Conservation (phyloP, 2,113 vertebrate species). For the Cheirogaleus medius region DNA sequence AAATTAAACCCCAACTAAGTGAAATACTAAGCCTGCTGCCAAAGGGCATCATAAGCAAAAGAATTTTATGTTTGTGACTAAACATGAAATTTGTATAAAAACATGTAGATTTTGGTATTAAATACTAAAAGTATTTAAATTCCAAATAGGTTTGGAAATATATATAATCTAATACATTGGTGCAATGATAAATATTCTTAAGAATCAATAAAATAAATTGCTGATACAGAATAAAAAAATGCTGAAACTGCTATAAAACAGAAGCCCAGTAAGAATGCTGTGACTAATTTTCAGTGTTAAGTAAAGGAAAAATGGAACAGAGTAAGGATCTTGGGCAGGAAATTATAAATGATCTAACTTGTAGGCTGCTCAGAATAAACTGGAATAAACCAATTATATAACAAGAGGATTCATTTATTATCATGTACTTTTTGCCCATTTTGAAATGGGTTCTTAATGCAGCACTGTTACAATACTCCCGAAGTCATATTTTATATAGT, state of each 20-base stretch:
- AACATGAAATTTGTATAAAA: neutral
- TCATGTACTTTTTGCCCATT: neutral
- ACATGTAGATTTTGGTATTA: neutral
- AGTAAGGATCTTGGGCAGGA: neutral
- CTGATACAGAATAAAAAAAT: neutral
- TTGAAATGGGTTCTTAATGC: neutral
- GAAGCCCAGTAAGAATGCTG: neutral
- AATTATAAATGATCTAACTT: neutral
- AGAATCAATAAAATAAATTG: neutral
- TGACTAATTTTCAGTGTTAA: neutral
- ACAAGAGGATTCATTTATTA: neutral
- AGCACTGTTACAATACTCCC: neutral
- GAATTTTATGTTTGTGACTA: constrained; percentile 10
- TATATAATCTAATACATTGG: neutral
- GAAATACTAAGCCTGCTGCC: neutral
- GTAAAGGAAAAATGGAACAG: neutral
- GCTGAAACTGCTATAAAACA: neutral
- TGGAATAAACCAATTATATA: neutral
- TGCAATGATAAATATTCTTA: neutral
- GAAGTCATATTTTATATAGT: neutral
- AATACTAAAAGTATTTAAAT: neutral
- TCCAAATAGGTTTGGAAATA: neutral
- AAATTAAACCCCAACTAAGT: constrained; percentile 44
- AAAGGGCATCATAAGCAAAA: neutral
- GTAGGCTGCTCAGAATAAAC: neutral